Conservation (phyloP, 2,797 vertebrate species). For the Syncerus caffer region DNA sequence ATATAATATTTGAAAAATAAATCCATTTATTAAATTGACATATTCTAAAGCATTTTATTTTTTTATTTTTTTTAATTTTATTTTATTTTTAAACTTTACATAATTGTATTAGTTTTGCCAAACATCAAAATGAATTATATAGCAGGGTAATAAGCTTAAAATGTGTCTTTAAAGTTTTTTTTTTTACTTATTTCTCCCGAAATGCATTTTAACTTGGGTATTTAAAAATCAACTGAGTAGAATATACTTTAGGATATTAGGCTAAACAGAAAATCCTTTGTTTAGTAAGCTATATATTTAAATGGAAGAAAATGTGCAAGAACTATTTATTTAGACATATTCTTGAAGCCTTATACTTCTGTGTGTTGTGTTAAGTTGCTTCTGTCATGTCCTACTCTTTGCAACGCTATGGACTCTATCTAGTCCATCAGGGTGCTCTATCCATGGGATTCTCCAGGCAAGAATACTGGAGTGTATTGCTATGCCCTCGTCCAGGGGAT, state of each 20-base stretch:
- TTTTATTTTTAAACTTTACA: too few species aligned
- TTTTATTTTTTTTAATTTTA: too few species aligned
- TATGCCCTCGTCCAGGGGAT: neutral
- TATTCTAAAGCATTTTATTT: neutral
- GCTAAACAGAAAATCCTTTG: neutral
- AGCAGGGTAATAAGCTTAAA: neutral
- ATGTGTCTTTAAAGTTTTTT: neutral
- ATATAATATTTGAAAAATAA: neutral
- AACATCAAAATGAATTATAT: too few species aligned
- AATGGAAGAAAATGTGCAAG: neutral
- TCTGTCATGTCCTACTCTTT: neutral
- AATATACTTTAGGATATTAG: neutral
- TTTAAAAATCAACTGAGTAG: neutral
- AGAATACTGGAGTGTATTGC: neutral
- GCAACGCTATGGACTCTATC: neutral
- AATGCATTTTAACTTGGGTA: neutral
- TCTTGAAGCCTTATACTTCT: neutral
- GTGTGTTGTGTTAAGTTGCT: neutral
- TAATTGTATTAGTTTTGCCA: too few species aligned
- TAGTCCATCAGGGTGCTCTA: neutral
- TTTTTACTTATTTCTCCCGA: neutral
- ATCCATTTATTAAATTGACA: neutral
- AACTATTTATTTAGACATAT: neutral
- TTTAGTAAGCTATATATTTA: neutral
- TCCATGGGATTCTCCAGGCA: neutral